phyloP scores from a whole-genome alignment of 2,113 vertebrate species.

The Dicerorhinus sumatrensis region DNA sequence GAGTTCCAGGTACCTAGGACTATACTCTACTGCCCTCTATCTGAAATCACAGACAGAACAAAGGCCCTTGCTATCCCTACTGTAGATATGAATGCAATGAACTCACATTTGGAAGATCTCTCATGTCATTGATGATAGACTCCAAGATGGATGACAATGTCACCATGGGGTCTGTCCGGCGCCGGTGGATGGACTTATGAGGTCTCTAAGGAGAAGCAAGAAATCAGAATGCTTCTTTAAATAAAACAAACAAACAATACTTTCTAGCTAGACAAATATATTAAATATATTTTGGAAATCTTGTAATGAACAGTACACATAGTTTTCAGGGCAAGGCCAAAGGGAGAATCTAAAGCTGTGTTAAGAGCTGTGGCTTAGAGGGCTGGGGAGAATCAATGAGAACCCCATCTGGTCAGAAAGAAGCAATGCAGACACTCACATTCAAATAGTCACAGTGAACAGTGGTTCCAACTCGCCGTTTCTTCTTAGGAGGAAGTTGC shows the following conservation, averaged over 20 bases:
- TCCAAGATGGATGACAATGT: conserved; percentile 97
- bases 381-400: neutral
- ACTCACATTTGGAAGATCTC: conserved; percentile 97
- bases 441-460: conserved; percentile 98
- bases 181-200: conserved; percentile 97
- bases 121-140: conserved; percentile 98
- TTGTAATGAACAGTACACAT: neutral
- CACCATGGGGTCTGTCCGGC: conserved; percentile 98
- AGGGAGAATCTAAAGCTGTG: neutral
- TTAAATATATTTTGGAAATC: conserved; percentile 23
- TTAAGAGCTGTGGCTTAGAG: conserved; percentile 7
- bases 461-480: conserved; percentile 95
- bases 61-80: neutral
- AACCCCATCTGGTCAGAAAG: conserved; percentile 22
- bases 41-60: conserved; percentile 50
- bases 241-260: neutral
- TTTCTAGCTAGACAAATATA: neutral
- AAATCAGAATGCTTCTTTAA: conserved; percentile 58
- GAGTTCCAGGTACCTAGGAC: neutral
- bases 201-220: conserved; percentile 90
- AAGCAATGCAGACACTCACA: conserved; percentile 87
- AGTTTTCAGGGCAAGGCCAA: conserved; percentile 23
- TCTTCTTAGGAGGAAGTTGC: conserved; percentile 98
- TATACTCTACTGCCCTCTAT: neutral
- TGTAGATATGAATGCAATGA: conserved; percentile 37